phyloP scores from a whole-genome alignment of 1,140 invertebrate species.

The Aphaenogaster ashmeadi region DNA sequence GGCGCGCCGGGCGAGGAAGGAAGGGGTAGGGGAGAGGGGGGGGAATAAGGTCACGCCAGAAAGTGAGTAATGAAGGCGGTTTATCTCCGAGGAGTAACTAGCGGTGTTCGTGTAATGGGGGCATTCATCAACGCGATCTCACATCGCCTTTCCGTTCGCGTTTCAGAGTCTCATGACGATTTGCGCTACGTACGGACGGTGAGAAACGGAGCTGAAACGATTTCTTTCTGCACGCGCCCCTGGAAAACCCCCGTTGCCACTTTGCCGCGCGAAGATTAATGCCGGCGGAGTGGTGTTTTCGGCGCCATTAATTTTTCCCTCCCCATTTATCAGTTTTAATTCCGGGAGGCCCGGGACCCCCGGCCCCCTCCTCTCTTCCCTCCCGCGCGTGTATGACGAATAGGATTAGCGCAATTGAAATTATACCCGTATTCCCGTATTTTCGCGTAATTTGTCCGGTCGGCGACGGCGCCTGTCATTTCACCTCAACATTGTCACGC shows the following conservation, averaged over 20 bases:
- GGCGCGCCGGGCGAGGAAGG: constrained; percentile 46
- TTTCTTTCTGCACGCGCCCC: constrained; percentile 74
- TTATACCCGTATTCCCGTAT: constrained; percentile 1
- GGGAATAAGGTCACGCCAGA: constrained; percentile 86
- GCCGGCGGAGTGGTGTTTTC: constrained; percentile 71
- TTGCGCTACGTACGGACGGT: constrained; percentile 77
- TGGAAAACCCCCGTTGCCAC: constrained; percentile 74
- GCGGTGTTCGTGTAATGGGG: constrained; percentile 86
- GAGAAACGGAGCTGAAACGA: constrained; percentile 78
- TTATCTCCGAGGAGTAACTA: constrained; percentile 86
- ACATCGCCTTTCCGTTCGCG: constrained; percentile 84
- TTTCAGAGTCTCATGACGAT: constrained; percentile 83
- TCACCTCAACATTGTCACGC: background rate
- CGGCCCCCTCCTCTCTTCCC: no score
- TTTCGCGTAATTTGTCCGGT: constrained; percentile 25
- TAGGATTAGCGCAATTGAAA: constrained; percentile 61
- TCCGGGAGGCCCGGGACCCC: constrained; percentile 40
- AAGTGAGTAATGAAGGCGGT: constrained; percentile 86
- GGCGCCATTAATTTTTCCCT: constrained; percentile 75
- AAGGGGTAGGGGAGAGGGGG: constrained; percentile 24
- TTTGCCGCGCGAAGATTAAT: constrained; percentile 76
- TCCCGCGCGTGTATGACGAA: constrained; percentile 29
- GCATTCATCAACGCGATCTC: constrained; percentile 86
- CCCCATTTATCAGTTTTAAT: constrained; percentile 74
- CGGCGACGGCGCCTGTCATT: background rate